Percentiles rank a stretch among this genome's conserved stretches.
Conservation (phyloP, 30 jellyfish, hydroid and myxozoan species). For the Cassiopea xamachana region DNA sequence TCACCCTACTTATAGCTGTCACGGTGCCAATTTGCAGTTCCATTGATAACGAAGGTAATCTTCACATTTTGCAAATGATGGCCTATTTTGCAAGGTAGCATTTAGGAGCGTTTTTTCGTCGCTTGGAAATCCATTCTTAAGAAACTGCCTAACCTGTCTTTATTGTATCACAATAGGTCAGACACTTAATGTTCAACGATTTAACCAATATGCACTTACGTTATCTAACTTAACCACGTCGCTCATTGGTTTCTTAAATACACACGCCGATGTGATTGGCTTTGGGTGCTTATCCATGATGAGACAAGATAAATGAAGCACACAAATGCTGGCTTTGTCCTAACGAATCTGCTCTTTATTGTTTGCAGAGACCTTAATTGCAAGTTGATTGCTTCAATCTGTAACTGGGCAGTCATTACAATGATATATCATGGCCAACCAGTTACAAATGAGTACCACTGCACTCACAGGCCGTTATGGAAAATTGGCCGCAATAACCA, state of each 20-base stretch:
- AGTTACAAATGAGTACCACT: not conserved
- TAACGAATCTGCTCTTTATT: not conserved
- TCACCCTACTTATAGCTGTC: not conserved
- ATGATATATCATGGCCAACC: not conserved
- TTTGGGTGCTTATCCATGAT: not conserved
- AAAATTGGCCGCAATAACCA: too few species aligned
- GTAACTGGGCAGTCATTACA: not conserved
- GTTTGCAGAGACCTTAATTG: not conserved
- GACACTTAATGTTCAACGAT: not conserved
- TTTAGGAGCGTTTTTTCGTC: not conserved
- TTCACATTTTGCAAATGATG: not conserved
- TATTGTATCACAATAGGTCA: not conserved
- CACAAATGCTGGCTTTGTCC: not conserved
- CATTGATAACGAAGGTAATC: not conserved
- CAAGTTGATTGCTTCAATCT: not conserved
- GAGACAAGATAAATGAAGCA: conserved; percentile 16
- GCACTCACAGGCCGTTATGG: not conserved
- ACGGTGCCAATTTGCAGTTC: not conserved
- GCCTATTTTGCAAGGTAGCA: not conserved
- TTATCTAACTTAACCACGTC: not conserved
- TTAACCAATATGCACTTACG: not conserved
- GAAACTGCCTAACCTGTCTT: not conserved
- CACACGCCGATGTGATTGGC: conserved; percentile 10
- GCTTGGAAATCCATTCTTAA: not conserved
- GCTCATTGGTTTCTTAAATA: conserved; percentile 8